These are phyloP conservation scores for Mirza zaza DNA, from an alignment of 2,113 vertebrate species.

Conservation along the genomic window DNA sequence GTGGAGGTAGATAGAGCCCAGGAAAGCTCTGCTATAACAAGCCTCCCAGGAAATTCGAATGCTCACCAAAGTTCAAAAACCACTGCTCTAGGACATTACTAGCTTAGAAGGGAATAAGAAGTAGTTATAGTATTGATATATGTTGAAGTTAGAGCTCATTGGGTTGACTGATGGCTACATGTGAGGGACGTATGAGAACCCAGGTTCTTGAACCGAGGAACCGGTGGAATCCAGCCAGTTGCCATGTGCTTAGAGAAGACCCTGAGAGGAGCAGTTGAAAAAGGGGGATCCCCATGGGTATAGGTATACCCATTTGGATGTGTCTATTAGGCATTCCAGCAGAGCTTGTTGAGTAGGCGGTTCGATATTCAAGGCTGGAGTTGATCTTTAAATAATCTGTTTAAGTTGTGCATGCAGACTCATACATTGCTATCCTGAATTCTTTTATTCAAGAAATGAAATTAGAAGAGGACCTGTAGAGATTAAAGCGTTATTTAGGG, in stretches of 20 bases:
- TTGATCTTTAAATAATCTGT: conserved; percentile 21
- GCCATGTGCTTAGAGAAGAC: background rate
- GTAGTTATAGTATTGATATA: background rate
- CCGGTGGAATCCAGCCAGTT: background rate
- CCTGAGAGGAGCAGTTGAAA: background rate
- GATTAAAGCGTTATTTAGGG: conserved; percentile 37
- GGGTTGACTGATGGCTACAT: background rate
- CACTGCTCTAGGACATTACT: background rate
- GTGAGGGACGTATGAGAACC: background rate
- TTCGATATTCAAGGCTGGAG: background rate
- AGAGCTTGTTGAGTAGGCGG: background rate
- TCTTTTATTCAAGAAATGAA: conserved; percentile 41
- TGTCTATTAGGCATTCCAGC: fast-evolving
- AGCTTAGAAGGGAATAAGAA: background rate
- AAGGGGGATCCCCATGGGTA: background rate
- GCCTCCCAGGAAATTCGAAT: background rate
- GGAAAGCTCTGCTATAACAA: background rate
- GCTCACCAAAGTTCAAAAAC: background rate
- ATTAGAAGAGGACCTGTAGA: background rate
- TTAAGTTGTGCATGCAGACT: background rate
- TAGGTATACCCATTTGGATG: background rate
- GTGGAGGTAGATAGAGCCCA: too few relatives aligned
- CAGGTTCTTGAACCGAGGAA: background rate
- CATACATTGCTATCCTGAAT: background rate
- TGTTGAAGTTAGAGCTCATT: background rate